phyloP scores from a whole-genome alignment of 2,113 vertebrate species.

The Rhea pennata region DNA sequence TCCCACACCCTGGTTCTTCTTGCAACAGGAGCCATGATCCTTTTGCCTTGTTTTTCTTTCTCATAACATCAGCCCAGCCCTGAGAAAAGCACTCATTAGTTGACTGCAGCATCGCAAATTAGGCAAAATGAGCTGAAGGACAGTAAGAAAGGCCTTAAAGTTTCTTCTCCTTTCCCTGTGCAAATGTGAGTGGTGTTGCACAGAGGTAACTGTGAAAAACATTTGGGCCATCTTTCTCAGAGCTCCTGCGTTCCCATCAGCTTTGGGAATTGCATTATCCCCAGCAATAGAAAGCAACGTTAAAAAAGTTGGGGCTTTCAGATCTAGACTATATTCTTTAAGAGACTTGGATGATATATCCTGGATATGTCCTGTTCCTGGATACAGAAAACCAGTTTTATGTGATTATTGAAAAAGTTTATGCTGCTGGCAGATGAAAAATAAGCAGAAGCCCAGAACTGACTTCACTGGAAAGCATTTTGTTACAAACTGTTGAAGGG shows the following conservation, averaged over 20 bases:
- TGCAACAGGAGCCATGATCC: conserved; percentile 41
- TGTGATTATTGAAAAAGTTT: background rate
- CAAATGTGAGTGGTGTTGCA: background rate
- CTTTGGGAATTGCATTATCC: background rate
- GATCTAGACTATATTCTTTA: conserved; percentile 5
- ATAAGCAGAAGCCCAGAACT: conserved; percentile 36
- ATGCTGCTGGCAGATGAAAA: background rate
- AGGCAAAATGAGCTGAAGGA: background rate
- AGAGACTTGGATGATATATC: background rate
- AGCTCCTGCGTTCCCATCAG: background rate
- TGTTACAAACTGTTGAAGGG: background rate
- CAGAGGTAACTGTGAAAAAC: background rate
- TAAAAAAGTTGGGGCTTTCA: background rate
- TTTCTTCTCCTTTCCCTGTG: background rate
- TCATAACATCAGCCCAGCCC: background rate
- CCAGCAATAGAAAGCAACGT: background rate
- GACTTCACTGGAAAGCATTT: conserved; percentile 15
- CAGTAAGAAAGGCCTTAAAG: background rate
- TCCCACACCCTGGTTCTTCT: conserved; percentile 57
- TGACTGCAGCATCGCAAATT: background rate
- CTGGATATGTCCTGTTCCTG: background rate
- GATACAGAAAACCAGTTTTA: background rate
- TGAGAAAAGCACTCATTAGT: conserved; percentile 5
- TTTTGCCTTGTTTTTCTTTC: conserved; percentile 60
- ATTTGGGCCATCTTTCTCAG: background rate